Evolutionary conservation across 2,113 vertebrate species (phyloP), one percentile per base, ranked within the genome.

Genomic region (Onychorhynchus coronatus): DNA sequence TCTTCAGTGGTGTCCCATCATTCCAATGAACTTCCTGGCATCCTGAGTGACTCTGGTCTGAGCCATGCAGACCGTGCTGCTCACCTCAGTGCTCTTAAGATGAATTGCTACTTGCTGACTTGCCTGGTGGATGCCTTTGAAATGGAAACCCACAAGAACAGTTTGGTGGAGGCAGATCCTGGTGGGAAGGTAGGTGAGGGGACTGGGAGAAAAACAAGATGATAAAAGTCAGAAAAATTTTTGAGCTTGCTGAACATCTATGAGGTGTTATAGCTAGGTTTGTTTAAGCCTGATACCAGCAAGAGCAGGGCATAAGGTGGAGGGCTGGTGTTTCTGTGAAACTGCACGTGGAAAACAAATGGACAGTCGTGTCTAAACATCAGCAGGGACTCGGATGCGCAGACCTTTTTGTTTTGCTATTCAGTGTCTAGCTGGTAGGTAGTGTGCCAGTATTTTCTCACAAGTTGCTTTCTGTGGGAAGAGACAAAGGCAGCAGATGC

Each of bases 41-140:
- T 99, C 79, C 91, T 99, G 28, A 76, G 95, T 8, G 97, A 98
- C 63, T 66, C 97, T 55, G 71, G 97, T 6, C 67, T 99, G 80
- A 97, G 98, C 31, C 61, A 78, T 3, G 92, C 95, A 8, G 98
- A 99, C 67, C 98, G 98, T 7, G 91, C 96, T n/a, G 97, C 98
- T 88, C 99, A 99, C 31, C 98, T 99, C 5, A 99, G 98, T 9
- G 97, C 98, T 10, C 98, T 99, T 21, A 99, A 99, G 97, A 99
- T 99, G 99, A 99, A 98, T 39, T 98, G 99, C 68, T 99, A 99
- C 78, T 95, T 99, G 77, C 98, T 99, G 58, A 98, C 98, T 85
- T 98, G 98, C 89, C 97, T 99, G 50, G 72, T 98, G 52, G 98
- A 99, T 59, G 97, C 94, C 31, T 98, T 99, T 75, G 99, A 99